Conservation (phyloP, 53 echinoderm and acorn worm species). For the Apostichopus leukothele region DNA sequence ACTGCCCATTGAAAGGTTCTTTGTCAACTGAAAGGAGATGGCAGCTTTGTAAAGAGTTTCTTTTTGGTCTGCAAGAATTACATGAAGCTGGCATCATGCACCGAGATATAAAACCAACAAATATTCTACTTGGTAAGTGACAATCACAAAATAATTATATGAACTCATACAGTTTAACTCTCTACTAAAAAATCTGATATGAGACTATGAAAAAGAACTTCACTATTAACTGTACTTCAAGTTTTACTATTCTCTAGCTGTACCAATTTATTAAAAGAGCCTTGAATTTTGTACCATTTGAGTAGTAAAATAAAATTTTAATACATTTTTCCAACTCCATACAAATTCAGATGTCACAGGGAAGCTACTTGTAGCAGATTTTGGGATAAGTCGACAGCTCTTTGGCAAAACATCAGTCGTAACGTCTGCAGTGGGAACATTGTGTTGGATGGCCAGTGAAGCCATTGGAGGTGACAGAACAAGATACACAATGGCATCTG, state of each 20-base stretch:
- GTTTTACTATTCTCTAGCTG: no score
- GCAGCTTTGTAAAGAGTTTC: not conserved
- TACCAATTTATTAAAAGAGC: no score
- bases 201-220: no score
- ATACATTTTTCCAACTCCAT: not conserved
- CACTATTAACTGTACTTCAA: no score
- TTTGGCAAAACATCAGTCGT: not conserved
- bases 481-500: not conserved
- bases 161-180: no score
- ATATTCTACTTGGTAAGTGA: constrained; percentile 3
- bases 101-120: constrained; percentile 1
- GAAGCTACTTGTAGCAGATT: constrained; percentile 27
- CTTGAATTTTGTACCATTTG: no score
- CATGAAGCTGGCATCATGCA: constrained; percentile 1
- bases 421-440: constrained; percentile 32
- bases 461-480: not conserved
- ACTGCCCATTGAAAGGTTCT: not conserved
- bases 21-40: not conserved
- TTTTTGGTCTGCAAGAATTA: not conserved
- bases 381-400: constrained; percentile 27
- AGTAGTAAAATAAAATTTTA: no score
- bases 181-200: no score
- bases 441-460: constrained; percentile 31
- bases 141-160: no score
- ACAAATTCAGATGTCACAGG: constrained; percentile 18